phyloP scores from a whole-genome alignment of 2,797 vertebrate species.

The Acipenser oxyrinchus region DNA sequence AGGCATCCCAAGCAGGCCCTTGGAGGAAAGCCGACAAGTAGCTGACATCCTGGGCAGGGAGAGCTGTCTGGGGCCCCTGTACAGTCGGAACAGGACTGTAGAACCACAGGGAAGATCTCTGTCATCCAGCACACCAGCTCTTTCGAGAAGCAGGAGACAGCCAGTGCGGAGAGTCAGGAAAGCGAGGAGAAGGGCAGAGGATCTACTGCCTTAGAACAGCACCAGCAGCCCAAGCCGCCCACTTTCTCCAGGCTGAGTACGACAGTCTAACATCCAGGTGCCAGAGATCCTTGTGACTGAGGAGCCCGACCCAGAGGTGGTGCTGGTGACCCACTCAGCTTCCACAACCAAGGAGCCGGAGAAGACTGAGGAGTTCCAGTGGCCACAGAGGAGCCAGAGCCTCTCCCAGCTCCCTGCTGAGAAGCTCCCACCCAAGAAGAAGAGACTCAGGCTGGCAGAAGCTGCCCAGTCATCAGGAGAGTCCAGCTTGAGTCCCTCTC shows the following conservation, averaged over 20 bases:
- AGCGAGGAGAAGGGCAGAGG: slow-evolving; percentile 49
- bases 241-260: slow-evolving; percentile 72
- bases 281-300: slow-evolving; percentile 95
- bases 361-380: slow-evolving; percentile 89
- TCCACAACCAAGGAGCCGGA: slow-evolving; percentile 71
- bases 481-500: slow-evolving; percentile 92
- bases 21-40: slow-evolving; percentile 42
- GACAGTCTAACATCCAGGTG: slow-evolving; percentile 94
- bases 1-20: slow-evolving; percentile 45
- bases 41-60: slow-evolving; percentile 44
- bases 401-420: slow-evolving; percentile 91
- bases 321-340: slow-evolving; percentile 62
- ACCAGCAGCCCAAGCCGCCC: slow-evolving; percentile 59
- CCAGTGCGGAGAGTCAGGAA: slow-evolving; percentile 73
- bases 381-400: slow-evolving; percentile 93
- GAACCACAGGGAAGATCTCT: slow-evolving; percentile 82
- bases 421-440: slow-evolving; percentile 97
- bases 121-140: slow-evolving; percentile 99
- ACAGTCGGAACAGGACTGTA: slow-evolving; percentile 64
- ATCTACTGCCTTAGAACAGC: slow-evolving; percentile 35
- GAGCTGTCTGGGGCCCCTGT: slow-evolving; percentile 42
- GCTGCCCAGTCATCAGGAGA: slow-evolving; percentile 90
- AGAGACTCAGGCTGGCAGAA: slow-evolving; percentile 86
- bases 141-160: slow-evolving; percentile 89
- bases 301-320: slow-evolving; percentile 83